These are phyloP conservation scores for Mormoops blainvillei DNA, from an alignment of 2,113 vertebrate genomes.

Conservation along the genomic window DNA sequence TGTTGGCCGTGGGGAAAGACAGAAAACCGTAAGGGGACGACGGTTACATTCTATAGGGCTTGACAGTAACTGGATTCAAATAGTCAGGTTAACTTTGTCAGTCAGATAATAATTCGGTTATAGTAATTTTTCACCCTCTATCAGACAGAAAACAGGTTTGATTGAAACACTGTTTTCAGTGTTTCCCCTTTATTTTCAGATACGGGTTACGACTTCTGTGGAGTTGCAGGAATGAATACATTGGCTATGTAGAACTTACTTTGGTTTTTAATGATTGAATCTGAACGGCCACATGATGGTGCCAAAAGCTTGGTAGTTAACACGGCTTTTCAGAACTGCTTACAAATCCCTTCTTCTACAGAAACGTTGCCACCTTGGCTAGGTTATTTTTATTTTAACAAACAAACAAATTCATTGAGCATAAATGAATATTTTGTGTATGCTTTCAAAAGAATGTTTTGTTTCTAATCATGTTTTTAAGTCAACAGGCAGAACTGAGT, in stretches of 20 bases:
- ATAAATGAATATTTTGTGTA: background rate
- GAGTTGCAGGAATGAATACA: background rate
- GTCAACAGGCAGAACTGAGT: background rate
- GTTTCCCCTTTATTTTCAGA: background rate
- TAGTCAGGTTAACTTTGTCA: background rate
- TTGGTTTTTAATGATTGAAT: background rate
- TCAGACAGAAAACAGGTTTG: background rate
- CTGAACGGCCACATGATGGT: conserved; percentile 66
- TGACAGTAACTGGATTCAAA: background rate
- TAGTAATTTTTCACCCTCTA: background rate
- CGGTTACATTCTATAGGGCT: background rate
- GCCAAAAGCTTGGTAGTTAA: conserved; percentile 52
- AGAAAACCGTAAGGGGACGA: background rate
- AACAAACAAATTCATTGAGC: background rate
- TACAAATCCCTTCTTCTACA: background rate
- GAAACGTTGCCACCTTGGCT: background rate
- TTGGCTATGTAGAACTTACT: background rate
- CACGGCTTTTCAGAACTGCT: background rate
- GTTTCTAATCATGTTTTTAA: background rate
- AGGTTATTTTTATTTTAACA: background rate
- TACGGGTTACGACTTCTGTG: background rate
- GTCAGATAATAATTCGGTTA: background rate
- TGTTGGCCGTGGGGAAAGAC: background rate
- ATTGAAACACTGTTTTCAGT: background rate
- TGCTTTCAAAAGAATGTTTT: background rate